A percentile compares a stretch with the other conserved stretches of the same genome.
These are phyloP conservation scores for Epistrophe eligans DNA, from an alignment of 2,888 invertebrate species.

Conservation along the genomic window DNA sequence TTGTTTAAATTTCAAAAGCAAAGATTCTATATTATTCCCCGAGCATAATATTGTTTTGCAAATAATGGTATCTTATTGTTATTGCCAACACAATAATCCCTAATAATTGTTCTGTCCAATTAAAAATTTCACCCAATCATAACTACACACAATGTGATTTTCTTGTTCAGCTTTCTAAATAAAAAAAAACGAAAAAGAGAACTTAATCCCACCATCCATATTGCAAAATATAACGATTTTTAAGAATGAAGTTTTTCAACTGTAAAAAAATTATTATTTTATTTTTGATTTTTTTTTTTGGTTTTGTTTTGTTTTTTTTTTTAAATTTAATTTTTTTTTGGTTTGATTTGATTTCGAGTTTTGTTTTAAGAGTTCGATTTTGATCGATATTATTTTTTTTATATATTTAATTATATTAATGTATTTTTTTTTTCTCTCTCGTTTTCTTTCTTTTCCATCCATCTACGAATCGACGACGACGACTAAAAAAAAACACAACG, in stretches of 20 bases:
- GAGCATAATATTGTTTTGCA: background rate
- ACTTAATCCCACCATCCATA: conserved; percentile 12
- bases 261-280: background rate
- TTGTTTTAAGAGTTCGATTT: conserved; percentile 67
- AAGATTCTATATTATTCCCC: background rate
- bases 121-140: conserved; percentile 7
- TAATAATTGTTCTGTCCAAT: conserved; percentile 15
- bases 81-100: conserved; percentile 11
- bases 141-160: background rate
- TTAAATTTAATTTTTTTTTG: conserved; percentile 20
- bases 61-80: conserved; percentile 4
- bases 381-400: conserved; percentile 52
- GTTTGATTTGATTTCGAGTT: conserved; percentile 43
- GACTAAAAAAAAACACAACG: too few relatives aligned
- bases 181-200: background rate
- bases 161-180: background rate
- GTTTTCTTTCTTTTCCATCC: conserved; percentile 48
- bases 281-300: background rate
- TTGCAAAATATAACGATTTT: background rate
- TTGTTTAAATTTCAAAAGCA: background rate
- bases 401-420: conserved; percentile 56
- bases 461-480: too few relatives aligned
- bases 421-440: conserved; percentile 38
- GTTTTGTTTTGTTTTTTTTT: background rate
- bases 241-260: background rate